Evolutionary conservation across 2,888 invertebrate species (phyloP), one percentile per base, ranked within the genome.

Genomic region (Aphrophora alni): DNA sequence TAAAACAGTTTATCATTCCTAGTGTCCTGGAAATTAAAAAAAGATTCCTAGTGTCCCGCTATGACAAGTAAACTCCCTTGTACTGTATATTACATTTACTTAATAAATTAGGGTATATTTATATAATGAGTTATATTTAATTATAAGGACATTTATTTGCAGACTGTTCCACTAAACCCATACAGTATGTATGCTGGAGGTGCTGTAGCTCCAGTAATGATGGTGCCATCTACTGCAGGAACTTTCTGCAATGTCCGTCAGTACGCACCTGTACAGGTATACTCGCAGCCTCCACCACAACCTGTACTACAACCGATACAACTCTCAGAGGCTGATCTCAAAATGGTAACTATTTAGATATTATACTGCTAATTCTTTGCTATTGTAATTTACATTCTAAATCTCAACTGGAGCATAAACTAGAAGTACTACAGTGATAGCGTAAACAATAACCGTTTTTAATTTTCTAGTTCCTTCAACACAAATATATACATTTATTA

Each of bases 321-420:
- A 81, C 88, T 92, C 73, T 91, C 90, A 75, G 92, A 92, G 86
- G 89, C 89, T 38, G 93, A 93, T 87, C 88, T 93, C 74, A 92
- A 93, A 89, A 92, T 92, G 90, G 92, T 93, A 88, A 85, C 25
- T n/a, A n/a, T n/a, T n/a, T n/a, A 77, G 25, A 38, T 26, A 12
- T 28, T 73, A n/a, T n/a, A n/a, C 7, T 14, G 8, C 77, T 80
- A n/a, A 71, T 24, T 79, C 75, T 77, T 44, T 68, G 44, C 14
- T 12, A 44, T 44, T 14, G 44, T 44, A 44, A 14, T 44, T 44
- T 44, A 44, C 44, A 10, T 44, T 44, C 12, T n/a, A n/a, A n/a
- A n/a, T n/a, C 24, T n/a, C n/a, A n/a, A n/a, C n/a, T n/a, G n/a
- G n/a, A n/a, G n/a, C n/a, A n/a, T n/a, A n/a, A n/a, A n/a, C n/a